phyloP scores from a whole-genome alignment of 2,888 invertebrate species.

The Torymus texanus region DNA sequence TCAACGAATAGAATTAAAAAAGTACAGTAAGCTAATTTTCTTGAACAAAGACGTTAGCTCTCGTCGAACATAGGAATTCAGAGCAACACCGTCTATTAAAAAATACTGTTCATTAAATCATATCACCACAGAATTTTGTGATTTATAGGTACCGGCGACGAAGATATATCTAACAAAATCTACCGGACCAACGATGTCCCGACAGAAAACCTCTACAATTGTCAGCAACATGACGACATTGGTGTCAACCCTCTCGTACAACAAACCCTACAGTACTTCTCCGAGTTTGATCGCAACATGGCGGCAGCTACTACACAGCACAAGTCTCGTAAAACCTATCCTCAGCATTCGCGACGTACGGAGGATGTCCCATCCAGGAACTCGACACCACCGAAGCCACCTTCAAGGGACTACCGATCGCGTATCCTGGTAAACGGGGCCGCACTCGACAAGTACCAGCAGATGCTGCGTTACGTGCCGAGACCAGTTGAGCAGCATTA shows the following conservation, averaged over 20 bases:
- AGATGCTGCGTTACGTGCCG: constrained; percentile 21
- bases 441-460: constrained; percentile 43
- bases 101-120: no score
- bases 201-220: constrained; percentile 32
- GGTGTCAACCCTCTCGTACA: constrained; percentile 55
- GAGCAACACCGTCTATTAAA: no score
- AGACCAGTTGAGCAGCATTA: constrained; percentile 1
- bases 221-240: constrained; percentile 21
- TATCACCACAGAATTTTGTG: no score
- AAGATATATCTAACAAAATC: neutral
- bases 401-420: constrained; percentile 84
- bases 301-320: constrained; percentile 17
- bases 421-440: constrained; percentile 55
- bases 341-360: neutral
- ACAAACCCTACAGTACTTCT: constrained; percentile 58
- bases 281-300: constrained; percentile 58
- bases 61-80: no score
- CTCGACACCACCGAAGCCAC: constrained; percentile 83
- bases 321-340: constrained; percentile 27
- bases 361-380: neutral
- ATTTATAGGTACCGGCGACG: neutral
- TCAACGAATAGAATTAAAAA: no score
- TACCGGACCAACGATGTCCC: constrained; percentile 4
- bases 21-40: no score
- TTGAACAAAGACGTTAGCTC: no score